Evolutionary conservation across 2,113 vertebrate species (phyloP).

Genomic region (Ramphastos sulfuratus): DNA sequence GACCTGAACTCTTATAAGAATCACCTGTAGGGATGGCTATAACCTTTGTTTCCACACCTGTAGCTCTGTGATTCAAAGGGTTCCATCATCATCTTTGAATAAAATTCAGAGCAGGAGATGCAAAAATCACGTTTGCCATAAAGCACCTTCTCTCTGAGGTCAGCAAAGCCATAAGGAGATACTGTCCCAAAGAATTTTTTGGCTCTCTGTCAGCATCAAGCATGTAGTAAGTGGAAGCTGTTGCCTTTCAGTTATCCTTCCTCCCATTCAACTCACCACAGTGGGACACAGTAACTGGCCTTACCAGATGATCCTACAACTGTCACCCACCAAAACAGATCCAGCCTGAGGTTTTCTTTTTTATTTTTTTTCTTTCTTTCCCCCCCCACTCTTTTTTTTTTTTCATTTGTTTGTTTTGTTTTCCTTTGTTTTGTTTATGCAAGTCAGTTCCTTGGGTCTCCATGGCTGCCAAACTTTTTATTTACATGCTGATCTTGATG

Average conservation of each 20-base stretch:
- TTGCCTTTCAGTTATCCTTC: too few species aligned
- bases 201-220: too few species aligned
- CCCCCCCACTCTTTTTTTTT: too few species aligned
- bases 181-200: too few species aligned
- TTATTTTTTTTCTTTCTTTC: too few species aligned
- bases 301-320: background rate
- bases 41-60: background rate
- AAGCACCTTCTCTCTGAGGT: background rate
- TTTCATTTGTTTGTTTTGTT: too few species aligned
- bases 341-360: too few species aligned
- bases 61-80: background rate
- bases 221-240: too few species aligned
- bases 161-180: too few species aligned
- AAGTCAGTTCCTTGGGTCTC: background rate
- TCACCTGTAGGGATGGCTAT: background rate
- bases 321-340: background rate
- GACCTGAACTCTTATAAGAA: background rate
- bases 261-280: too few species aligned
- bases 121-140: background rate
- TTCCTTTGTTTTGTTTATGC: background rate
- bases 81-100: background rate
- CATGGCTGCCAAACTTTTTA: background rate
- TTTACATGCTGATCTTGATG: constrained; percentile 8
- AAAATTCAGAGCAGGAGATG: background rate
- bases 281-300: background rate